phyloP scores from a whole-genome alignment of 2,888 invertebrate genomes.

The Nephrocerus scutellatus region DNA sequence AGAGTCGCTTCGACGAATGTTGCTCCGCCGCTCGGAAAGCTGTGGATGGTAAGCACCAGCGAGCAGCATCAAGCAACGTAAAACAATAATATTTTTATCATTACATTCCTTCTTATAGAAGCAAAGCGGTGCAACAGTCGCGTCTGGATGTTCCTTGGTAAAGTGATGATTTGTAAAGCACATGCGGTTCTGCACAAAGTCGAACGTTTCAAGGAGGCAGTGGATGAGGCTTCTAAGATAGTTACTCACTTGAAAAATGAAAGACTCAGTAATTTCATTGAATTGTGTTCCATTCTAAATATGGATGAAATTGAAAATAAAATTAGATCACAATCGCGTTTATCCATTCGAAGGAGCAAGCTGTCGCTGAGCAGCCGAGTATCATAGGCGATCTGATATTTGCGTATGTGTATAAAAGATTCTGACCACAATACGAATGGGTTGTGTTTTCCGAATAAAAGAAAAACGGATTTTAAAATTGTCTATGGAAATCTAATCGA shows the following conservation, averaged over 20 bases:
- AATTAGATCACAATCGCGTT: constrained; percentile 27
- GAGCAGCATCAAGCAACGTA: no score
- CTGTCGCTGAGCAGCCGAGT: no score
- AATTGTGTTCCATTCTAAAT: constrained; percentile 32
- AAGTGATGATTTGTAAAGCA: constrained; percentile 34
- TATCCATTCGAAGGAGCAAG: constrained; percentile 21
- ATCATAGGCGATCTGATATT: no score
- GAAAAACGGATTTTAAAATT: no score
- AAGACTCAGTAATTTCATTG: constrained; percentile 29
- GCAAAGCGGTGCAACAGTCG: constrained; percentile 30
- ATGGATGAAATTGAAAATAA: constrained; percentile 32
- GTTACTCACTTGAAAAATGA: constrained; percentile 30
- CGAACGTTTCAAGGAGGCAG: constrained; percentile 34
- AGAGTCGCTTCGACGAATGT: constrained; percentile 29
- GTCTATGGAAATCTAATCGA: no score
- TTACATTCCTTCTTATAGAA: constrained; percentile 23
- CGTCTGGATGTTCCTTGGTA: constrained; percentile 35
- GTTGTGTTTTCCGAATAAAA: no score
- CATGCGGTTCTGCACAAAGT: constrained; percentile 36
- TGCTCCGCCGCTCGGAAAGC: constrained; percentile 29
- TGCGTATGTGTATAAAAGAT: no score
- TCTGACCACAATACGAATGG: no score
- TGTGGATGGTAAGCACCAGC: constrained; percentile 28
- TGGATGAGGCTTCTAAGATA: constrained; percentile 29
- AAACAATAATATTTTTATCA: background rate